Evolutionary conservation across 2,888 invertebrate genomes (phyloP), one percentile per base, ranked within the genome.

Genomic region (Tupiocoris notatus): DNA sequence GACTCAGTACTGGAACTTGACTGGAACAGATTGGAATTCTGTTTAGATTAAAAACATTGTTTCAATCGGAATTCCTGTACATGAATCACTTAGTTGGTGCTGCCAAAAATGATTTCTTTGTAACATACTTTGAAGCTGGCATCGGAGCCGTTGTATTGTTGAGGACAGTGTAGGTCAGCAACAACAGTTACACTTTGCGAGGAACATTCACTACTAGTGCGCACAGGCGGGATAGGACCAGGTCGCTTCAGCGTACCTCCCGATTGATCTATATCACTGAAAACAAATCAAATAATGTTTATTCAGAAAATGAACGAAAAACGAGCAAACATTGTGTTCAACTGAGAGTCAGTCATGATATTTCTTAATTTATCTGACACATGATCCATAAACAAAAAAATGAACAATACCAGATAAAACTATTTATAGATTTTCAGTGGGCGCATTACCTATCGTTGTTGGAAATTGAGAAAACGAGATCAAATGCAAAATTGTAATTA

Each of bases 1-100:
- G 96, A 96, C 87, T 97, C 97, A 80, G 95, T 94, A 86, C 96
- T 96, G 82, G 95, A 95, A 87, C 92, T 94, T 84, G 94, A 95
- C 93, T 94, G 88, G 57, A 86, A 86, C 21, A 61, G 18, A 16
- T 1, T 18, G 64, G n/a, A n/a, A n/a, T n/a, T n/a, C n/a, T n/a
- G n/a, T n/a, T 9, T 16, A n/a, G 63, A 63, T n/a, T n/a, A n/a
- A n/a, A n/a, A n/a, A n/a, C n/a, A n/a, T n/a, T n/a, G n/a, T n/a
- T n/a, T n/a, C n/a, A n/a, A n/a, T n/a, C n/a, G n/a, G n/a, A n/a
- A n/a, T n/a, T n/a, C n/a, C n/a, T n/a, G n/a, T n/a, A n/a, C n/a
- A n/a, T n/a, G n/a, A n/a, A n/a, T n/a, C n/a, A n/a, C n/a, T n/a
- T n/a, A n/a, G n/a, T n/a, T n/a, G n/a, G n/a, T n/a, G n/a, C n/a